A percentile compares a stretch with the other conserved stretches of the same genome.
phyloP scores from a whole-genome alignment of 1,140 invertebrate genomes.

The Teleopsis dalmanni region DNA sequence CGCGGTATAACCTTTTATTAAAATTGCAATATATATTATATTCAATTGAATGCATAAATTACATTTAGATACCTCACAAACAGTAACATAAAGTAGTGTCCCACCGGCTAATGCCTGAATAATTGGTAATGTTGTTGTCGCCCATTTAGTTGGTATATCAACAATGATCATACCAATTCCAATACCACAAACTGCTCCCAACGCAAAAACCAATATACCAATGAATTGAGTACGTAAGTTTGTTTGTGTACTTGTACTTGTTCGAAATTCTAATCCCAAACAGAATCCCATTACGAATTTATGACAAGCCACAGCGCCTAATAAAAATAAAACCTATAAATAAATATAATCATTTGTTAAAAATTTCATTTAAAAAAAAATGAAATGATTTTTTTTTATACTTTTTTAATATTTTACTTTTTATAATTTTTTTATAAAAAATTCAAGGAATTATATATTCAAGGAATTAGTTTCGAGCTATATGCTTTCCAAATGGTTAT shows the following conservation, averaged over 20 bases:
- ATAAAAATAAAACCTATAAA: slow-evolving; percentile 57
- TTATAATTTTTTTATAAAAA: no score
- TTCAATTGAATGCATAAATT: no score
- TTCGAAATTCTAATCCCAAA: slow-evolving; percentile 61
- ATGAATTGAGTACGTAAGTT: slow-evolving; percentile 49
- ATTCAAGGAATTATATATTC: no score
- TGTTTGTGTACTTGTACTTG: slow-evolving; percentile 43
- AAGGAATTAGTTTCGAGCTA: no score
- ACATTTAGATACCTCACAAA: no score
- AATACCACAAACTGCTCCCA: slow-evolving; percentile 60
- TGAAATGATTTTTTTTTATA: no score
- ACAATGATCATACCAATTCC: slow-evolving; percentile 55
- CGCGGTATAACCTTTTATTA: slow-evolving; percentile 79
- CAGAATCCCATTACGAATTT: slow-evolving; percentile 74
- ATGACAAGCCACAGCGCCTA: slow-evolving; percentile 64
- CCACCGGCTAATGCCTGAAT: slow-evolving; percentile 77
- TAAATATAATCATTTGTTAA: no score
- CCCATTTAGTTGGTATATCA: slow-evolving; percentile 43
- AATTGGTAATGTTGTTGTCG: slow-evolving; percentile 48
- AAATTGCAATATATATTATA: no score
- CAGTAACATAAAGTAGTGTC: slow-evolving; percentile 85
- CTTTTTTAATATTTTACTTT: no score
- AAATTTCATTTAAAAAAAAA: neutral
- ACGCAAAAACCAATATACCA: slow-evolving; percentile 56
- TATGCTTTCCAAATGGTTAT: no score